These are phyloP conservation scores for Colaptes auratus DNA, from an alignment of 2,113 vertebrate genomes.

Conservation along the genomic window DNA sequence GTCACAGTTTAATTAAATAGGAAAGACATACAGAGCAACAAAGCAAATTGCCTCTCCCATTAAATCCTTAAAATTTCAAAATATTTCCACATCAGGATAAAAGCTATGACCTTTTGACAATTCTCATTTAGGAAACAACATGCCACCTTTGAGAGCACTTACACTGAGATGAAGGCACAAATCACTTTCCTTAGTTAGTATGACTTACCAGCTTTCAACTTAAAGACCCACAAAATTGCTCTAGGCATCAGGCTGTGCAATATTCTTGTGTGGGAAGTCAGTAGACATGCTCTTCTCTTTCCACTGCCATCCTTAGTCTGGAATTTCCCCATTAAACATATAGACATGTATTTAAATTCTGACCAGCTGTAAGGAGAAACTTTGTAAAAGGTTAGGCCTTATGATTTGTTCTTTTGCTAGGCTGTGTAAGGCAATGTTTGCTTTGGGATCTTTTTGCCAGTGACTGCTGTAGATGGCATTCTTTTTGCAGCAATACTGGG, in stretches of 20 bases:
- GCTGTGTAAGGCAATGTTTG: not conserved
- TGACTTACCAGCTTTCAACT: not conserved
- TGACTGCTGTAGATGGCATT: not conserved
- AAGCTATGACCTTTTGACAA: slow-evolving; percentile 7
- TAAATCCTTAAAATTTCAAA: slow-evolving; percentile 16
- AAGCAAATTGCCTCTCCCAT: not conserved
- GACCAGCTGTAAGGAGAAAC: not conserved
- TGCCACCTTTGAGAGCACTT: slow-evolving; percentile 8
- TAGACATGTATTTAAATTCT: not conserved
- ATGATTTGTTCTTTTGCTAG: not conserved
- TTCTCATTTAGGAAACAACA: slow-evolving; percentile 6
- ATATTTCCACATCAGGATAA: not conserved
- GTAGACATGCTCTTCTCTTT: not conserved
- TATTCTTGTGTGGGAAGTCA: not conserved
- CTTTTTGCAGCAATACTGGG: not conserved
- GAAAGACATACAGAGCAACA: not conserved
- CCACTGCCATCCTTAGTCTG: not conserved
- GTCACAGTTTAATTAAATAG: slow-evolving; percentile 39
- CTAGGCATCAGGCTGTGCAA: not conserved
- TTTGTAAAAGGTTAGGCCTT: not conserved
- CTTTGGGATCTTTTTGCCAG: not conserved
- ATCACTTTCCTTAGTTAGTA: not conserved
- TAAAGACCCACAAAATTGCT: not conserved
- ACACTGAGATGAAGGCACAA: slow-evolving; percentile 5
- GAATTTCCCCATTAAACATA: not conserved